These are phyloP conservation scores for Cricetomys ansorgei DNA, from an alignment of 2,113 vertebrate species.

Conservation along the genomic window DNA sequence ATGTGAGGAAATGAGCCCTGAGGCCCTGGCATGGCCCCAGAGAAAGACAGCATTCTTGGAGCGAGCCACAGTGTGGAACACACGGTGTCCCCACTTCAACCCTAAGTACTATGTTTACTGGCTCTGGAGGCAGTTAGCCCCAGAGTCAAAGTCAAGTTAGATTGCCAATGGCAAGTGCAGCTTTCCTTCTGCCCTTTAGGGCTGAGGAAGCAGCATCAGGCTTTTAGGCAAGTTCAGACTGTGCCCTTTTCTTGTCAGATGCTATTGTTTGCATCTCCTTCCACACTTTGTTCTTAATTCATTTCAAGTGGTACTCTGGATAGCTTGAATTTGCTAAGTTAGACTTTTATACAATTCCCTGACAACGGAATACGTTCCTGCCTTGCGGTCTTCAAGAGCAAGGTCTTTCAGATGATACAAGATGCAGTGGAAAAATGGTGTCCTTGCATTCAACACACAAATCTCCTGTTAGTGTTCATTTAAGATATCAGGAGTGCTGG, in stretches of 20 bases:
- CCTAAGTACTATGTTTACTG: neutral
- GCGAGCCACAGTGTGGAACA: neutral
- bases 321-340: constrained; percentile 36
- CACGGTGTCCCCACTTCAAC: neutral
- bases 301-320: neutral
- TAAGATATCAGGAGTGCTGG: constrained; percentile 13
- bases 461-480: constrained; percentile 34
- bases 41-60: neutral
- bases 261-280: constrained; percentile 46
- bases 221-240: constrained; percentile 10
- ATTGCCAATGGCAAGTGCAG: constrained; percentile 20
- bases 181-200: neutral
- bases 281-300: neutral
- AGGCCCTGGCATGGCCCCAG: neutral
- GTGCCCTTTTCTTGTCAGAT: neutral
- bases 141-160: neutral
- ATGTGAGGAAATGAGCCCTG: neutral
- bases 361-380: neutral
- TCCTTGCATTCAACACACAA: neutral
- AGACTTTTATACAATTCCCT: constrained; percentile 21
- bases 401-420: constrained; percentile 13
- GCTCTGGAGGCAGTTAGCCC: neutral
- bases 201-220: neutral
- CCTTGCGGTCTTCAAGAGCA: neutral
- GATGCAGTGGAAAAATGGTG: constrained; percentile 21